phyloP scores from a whole-genome alignment of 1,140 invertebrate species.

The Pectinophora gossypiella region DNA sequence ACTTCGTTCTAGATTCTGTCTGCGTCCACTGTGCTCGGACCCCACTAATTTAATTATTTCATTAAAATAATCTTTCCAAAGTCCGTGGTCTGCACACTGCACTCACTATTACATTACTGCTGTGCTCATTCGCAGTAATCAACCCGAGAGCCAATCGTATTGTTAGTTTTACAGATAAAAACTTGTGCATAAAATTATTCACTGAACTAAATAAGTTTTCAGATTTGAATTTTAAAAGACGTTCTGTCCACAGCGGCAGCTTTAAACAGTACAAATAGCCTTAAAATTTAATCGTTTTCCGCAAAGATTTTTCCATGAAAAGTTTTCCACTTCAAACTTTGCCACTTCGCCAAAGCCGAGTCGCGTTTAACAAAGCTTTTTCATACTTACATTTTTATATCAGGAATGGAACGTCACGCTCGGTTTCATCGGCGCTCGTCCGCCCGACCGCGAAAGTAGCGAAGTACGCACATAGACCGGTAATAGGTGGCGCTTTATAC shows the following conservation, averaged over 20 bases:
- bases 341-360: slow-evolving; percentile 67
- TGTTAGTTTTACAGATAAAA: too few species aligned
- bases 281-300: slow-evolving; percentile 70
- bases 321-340: slow-evolving; percentile 74
- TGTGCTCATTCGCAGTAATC: too few species aligned
- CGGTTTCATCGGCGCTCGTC: slow-evolving; percentile 55
- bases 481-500: slow-evolving; percentile 65
- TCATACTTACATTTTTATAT: slow-evolving; percentile 74
- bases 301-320: slow-evolving; percentile 70
- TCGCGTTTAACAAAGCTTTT: slow-evolving; percentile 73
- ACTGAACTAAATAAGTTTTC: background rate
- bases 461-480: slow-evolving; percentile 64
- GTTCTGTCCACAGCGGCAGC: slow-evolving; percentile 31
- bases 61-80: slow-evolving; percentile 53
- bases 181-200: background rate
- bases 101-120: slow-evolving; percentile 26
- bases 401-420: slow-evolving; percentile 69
- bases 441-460: slow-evolving; percentile 65
- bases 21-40: slow-evolving; percentile 45
- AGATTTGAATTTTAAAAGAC: slow-evolving; percentile 15
- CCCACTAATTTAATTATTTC: slow-evolving; percentile 61
- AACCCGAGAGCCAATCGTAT: too few species aligned
- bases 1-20: slow-evolving; percentile 42
- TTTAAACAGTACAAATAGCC: slow-evolving; percentile 62
- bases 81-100: slow-evolving; percentile 26